Percentiles rank a stretch among this genome's conserved stretches.
phyloP scores from a whole-genome alignment of 2,888 invertebrate genomes.

The Dolichomitus sp. region DNA sequence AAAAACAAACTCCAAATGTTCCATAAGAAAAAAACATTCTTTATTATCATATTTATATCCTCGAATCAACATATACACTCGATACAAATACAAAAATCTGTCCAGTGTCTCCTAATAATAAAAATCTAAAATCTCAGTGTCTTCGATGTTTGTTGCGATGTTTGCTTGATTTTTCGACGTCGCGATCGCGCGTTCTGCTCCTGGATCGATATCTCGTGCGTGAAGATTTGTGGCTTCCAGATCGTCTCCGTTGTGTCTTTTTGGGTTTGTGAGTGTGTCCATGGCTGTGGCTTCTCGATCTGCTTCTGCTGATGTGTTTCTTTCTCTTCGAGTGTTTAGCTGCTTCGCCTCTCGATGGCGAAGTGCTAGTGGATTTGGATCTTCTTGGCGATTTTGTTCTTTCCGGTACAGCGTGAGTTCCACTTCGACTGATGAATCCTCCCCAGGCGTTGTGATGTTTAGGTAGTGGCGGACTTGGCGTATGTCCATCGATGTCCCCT shows the following conservation, averaged over 20 bases:
- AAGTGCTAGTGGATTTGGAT: slow-evolving; percentile 82
- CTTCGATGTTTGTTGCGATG: slow-evolving; percentile 83
- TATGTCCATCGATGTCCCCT: slow-evolving; percentile 87
- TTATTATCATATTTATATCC: neutral
- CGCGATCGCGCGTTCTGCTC: slow-evolving; percentile 83
- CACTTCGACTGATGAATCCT: slow-evolving; percentile 89
- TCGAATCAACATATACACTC: neutral
- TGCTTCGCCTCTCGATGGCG: slow-evolving; percentile 80
- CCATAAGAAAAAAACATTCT: neutral
- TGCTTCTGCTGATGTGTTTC: slow-evolving; percentile 84
- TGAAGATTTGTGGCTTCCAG: slow-evolving; percentile 84
- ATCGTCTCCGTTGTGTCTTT: slow-evolving; percentile 81
- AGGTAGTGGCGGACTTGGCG: slow-evolving; percentile 86
- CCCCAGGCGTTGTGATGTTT: slow-evolving; percentile 91
- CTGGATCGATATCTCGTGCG: slow-evolving; percentile 83
- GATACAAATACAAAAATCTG: neutral
- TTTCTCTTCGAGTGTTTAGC: slow-evolving; percentile 83
- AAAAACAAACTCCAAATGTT: neutral
- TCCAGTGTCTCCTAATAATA: neutral
- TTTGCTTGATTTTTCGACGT: slow-evolving; percentile 82
- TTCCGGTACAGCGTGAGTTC: slow-evolving; percentile 82
- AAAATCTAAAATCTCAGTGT: slow-evolving; percentile 71
- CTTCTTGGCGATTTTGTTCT: slow-evolving; percentile 83
- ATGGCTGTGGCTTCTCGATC: slow-evolving; percentile 85
- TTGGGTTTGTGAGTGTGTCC: slow-evolving; percentile 84